Evolutionary conservation across 1,140 invertebrate species (phyloP), one percentile per base, ranked within the genome.

Genomic region (Protaetia brevitarsis): DNA sequence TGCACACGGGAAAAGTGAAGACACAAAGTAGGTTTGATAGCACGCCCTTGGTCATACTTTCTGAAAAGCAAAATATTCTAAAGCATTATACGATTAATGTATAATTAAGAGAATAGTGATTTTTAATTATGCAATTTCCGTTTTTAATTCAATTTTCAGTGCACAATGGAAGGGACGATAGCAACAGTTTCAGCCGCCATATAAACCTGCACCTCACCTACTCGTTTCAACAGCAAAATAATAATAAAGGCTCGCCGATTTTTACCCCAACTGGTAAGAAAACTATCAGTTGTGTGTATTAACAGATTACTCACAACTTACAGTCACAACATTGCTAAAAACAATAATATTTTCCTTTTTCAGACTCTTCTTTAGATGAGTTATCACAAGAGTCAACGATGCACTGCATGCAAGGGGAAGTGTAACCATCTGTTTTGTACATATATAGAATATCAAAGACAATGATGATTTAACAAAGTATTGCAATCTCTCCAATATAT

Each of bases 161-260:
- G 76, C 79, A 77, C 58, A 73, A 68, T 63, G 65, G 65, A 36
- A 76, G 79, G 71, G 81, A 82, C 70, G 81, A 82, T 73, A 78
- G 74, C 68, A 78, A 70, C 59, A 78, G 77, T 72, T 91, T 90
- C 80, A 85, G 89, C 57, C 82, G 90, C 71, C 89, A 91, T 76
- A 91, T 92, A 80, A 92, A 92, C 79, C 82, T 92, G 59, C 90
- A 91, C 79, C 83, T 92, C 70, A 91, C 89, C 2, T 92, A 92
- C 76, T 92, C 90, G 51, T 91, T 92, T 79, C 89, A 91, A 80
- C 89, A 91, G 81, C 90, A 91, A 75, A 76, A 74, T 67, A 80
- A 68, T 63, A 70, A 69, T 37, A 78, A 79, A 66, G 72, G 74
- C 41, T 76, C 81, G 3, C 65, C 65, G 19, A 83, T 84, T 69